Percentiles rank a stretch among this genome's conserved stretches.
Evolutionary conservation across 2,888 invertebrate genomes (phyloP).

Genomic region (Crepidodera aurea): DNA sequence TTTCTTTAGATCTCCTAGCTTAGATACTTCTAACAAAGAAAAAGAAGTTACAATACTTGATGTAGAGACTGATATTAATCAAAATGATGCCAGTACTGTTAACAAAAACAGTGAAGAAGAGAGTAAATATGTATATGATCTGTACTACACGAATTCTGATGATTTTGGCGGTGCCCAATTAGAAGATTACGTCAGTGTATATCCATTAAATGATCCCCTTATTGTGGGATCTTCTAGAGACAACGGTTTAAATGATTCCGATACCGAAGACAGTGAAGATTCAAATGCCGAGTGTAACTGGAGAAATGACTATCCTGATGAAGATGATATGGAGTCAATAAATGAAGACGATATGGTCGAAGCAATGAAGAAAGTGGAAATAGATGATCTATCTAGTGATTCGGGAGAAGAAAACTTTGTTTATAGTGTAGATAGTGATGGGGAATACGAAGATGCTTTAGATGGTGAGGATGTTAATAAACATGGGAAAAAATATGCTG

Average conservation of each 20-base stretch:
- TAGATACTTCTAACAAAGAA: conserved; percentile 41
- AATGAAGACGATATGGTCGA: conserved; percentile 69
- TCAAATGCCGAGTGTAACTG: conserved; percentile 82
- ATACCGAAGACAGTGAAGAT: conserved; percentile 69
- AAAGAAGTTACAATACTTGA: conserved; percentile 66
- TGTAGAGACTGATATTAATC: conserved; percentile 62
- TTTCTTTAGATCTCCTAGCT: conserved; percentile 62
- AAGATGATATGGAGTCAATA: conserved; percentile 65
- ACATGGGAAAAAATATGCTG: conserved; percentile 73
- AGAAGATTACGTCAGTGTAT: conserved; percentile 60
- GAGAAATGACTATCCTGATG: conserved; percentile 79
- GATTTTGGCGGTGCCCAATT: conserved; percentile 60
- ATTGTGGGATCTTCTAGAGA: conserved; percentile 55
- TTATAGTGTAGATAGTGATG: conserved; percentile 59
- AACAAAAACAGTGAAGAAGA: conserved; percentile 36
- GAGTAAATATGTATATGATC: conserved; percentile 68
- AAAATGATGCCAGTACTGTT: conserved; percentile 35
- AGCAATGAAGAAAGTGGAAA: conserved; percentile 63
- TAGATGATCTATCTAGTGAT: conserved; percentile 57
- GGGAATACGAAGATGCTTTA: conserved; percentile 59
- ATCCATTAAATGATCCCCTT: conserved; percentile 59
- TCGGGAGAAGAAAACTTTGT: conserved; percentile 59
- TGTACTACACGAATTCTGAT: conserved; percentile 67
- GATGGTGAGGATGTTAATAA: conserved; percentile 66
- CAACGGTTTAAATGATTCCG: conserved; percentile 58